Conservation (phyloP, 2,888 invertebrate genomes). For the Nasonovia ribisnigri region DNA sequence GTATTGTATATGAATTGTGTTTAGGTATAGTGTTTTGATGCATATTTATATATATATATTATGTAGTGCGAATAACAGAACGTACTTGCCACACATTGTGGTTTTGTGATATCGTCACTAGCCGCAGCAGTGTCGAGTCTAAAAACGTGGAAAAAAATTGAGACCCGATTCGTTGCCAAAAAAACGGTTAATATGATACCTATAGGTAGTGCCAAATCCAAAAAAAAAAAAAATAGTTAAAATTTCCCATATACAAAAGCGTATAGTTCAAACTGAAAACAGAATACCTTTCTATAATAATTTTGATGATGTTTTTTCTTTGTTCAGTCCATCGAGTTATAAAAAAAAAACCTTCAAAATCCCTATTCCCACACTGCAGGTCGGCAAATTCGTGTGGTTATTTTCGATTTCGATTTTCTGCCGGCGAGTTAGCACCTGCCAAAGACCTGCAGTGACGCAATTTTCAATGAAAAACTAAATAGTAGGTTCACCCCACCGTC, state of each 20-base stretch:
- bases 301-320: neutral
- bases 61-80: neutral
- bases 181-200: neutral
- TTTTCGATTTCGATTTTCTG: neutral
- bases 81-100: neutral
- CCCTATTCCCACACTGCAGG: neutral
- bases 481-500: neutral
- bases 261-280: neutral
- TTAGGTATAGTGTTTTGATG: neutral
- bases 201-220: neutral
- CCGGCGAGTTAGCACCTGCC: neutral
- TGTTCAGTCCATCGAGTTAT: neutral
- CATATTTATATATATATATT: neutral
- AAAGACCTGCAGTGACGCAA: neutral
- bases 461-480: neutral
- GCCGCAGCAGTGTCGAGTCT: neutral
- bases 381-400: neutral
- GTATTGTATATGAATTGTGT: neutral
- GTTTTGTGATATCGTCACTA: neutral
- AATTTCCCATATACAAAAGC: neutral
- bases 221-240: neutral
- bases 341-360: neutral
- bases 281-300: neutral
- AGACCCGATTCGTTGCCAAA: neutral
- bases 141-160: neutral